Evolutionary conservation across 2,888 invertebrate species (phyloP), one percentile per base, ranked within the genome.

Genomic region (Drosophila merina): DNA sequence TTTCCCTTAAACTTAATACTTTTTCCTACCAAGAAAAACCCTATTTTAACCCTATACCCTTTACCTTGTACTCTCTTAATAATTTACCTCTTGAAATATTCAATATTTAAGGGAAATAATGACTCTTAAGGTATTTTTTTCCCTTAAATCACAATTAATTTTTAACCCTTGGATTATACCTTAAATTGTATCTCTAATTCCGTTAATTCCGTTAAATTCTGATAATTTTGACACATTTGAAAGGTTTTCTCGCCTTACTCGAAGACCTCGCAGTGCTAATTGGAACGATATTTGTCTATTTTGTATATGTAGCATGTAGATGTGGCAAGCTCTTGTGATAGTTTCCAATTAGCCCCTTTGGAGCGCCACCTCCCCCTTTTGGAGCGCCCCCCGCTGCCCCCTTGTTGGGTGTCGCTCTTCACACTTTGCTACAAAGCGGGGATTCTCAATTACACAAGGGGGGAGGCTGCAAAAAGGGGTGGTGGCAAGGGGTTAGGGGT

Each of bases 311-410:
- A 2, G 20, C 7, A 9, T 6, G 0, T 5, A 40, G 12, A 54
- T 54, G 14, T 7, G 54, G 42, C 42, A 55, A 50, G 30, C 40
- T 44, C 58, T 58, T 14, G 42, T 55, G 60, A 44, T 63, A 49
- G 58, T 49, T 60, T 62, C 40, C 62, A 62, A 62, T 62, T 62
- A 62, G 63, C 48, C 40, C 63, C 60, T 36, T 28, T 59, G 33
- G 20, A 28, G 5, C 28, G 28, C 28, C 28, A 26, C 12, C 26
- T 12, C 20, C 14, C 5, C 33, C 45, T 45, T 36, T 28, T 59
- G 45, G n/a, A 28, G 5, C 28, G 28, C 5, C 28, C 28, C 12
- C 26, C 12, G 20, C 2, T 20, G 20, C 20, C 14, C 5, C 33
- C 45, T 45, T 36, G n/a, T 59, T 36, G n/a, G 33, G 58, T 44